These are phyloP conservation scores for Seriola rivoliana DNA, from an alignment of 2,113 vertebrate species.

Conservation along the genomic window DNA sequence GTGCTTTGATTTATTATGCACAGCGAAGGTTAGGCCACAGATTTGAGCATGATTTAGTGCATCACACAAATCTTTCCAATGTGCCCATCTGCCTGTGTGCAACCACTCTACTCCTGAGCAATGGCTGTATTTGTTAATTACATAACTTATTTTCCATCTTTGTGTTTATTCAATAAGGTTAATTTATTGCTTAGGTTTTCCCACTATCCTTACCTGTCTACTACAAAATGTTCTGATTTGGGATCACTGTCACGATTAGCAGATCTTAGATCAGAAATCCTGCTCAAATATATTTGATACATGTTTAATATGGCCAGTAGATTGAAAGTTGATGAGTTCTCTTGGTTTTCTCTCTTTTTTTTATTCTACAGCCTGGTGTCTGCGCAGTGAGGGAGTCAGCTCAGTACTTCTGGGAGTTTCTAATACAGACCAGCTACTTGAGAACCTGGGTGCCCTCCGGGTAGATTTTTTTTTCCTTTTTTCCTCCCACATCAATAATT, in stretches of 20 bases:
- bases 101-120: not conserved
- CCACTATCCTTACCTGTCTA: not conserved
- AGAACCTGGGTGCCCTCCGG: constrained; percentile 92
- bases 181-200: not conserved
- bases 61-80: not conserved
- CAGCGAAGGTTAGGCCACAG: not conserved
- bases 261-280: not conserved
- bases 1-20: not conserved
- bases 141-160: not conserved
- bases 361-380: constrained; percentile 89
- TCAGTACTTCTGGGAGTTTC: constrained; percentile 92
- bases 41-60: not conserved
- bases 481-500: constrained; percentile 3
- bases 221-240: not conserved
- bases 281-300: not conserved
- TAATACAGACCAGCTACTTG: constrained; percentile 89
- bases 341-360: not conserved
- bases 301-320: not conserved
- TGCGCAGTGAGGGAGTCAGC: constrained; percentile 92
- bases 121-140: not conserved
- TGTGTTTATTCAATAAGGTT: not conserved
- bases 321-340: not conserved
- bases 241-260: not conserved
- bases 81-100: not conserved
- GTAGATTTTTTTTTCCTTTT: constrained; percentile 69